These are phyloP conservation scores for Capitulum mitella DNA, from an alignment of 2,888 invertebrate genomes.

Conservation along the genomic window DNA sequence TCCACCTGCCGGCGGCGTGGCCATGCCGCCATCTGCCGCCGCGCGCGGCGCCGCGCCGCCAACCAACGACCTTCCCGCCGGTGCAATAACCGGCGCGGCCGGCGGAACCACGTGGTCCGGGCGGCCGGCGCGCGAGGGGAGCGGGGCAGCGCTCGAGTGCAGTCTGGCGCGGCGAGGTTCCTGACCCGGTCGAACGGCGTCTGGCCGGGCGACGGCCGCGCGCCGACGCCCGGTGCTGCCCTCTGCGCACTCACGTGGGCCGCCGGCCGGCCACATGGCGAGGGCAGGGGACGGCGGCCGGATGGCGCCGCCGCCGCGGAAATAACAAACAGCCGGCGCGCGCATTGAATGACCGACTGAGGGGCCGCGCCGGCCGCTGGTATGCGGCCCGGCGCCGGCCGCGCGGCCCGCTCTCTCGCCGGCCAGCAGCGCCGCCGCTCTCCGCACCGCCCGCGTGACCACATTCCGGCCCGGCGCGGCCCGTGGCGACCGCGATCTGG, in stretches of 20 bases:
- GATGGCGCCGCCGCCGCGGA: background rate
- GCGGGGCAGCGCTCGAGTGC: background rate
- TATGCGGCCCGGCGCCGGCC: background rate
- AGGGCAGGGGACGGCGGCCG: background rate
- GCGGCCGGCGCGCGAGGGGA: background rate
- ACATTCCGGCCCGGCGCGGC: too few relatives aligned
- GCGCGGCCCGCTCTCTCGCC: background rate
- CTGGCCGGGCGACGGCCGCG: background rate
- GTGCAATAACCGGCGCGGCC: background rate
- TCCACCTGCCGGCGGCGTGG: background rate
- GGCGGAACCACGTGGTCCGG: background rate
- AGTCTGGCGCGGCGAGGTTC: constrained; percentile 2
- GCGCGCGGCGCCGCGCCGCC: background rate
- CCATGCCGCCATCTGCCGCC: background rate
- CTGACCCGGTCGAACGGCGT: background rate
- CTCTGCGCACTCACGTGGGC: background rate
- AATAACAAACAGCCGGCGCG: background rate
- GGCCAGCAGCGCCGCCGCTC: too few relatives aligned
- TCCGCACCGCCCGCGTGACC: too few relatives aligned
- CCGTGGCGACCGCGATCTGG: too few relatives aligned
- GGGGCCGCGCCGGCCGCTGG: background rate
- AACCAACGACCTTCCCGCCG: background rate
- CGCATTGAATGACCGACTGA: too few relatives aligned
- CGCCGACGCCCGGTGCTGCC: constrained; percentile 1
- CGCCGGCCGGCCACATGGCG: background rate